These are phyloP conservation scores for Lasioglossum vierecki DNA, from an alignment of 2,888 invertebrate genomes.

Conservation along the genomic window DNA sequence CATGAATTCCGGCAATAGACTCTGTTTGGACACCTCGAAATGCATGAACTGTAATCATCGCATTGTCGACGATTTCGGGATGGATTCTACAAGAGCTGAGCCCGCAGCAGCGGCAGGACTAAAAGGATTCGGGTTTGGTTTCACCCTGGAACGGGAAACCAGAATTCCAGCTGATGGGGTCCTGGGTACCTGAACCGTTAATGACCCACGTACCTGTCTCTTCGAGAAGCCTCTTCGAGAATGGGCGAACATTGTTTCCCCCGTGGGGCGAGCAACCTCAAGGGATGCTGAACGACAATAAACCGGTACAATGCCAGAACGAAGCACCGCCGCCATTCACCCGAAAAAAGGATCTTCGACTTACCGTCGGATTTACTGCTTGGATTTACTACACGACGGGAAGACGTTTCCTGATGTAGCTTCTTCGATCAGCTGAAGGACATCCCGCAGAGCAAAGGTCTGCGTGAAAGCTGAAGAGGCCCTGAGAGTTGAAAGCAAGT, in stretches of 20 bases:
- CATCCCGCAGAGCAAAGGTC: slow-evolving; percentile 25
- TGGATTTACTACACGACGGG: slow-evolving; percentile 26
- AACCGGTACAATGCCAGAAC: slow-evolving; percentile 33
- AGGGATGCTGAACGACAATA: slow-evolving; percentile 44
- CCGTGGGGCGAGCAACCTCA: slow-evolving; percentile 10
- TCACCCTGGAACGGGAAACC: slow-evolving; percentile 5
- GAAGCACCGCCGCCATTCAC: slow-evolving; percentile 30
- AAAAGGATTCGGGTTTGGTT: slow-evolving; percentile 16
- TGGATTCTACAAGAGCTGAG: not conserved
- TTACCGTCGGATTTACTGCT: slow-evolving; percentile 50
- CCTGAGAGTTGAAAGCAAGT: not conserved
- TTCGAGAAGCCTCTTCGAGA: not conserved
- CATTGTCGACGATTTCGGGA: slow-evolving; percentile 20
- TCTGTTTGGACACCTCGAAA: slow-evolving; percentile 14
- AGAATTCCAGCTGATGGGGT: slow-evolving; percentile 6
- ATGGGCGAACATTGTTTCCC: slow-evolving; percentile 36
- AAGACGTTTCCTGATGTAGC: slow-evolving; percentile 14
- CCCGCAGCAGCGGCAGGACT: not conserved
- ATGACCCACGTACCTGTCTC: slow-evolving; percentile 37
- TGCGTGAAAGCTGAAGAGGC: slow-evolving; percentile 33
- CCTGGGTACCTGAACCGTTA: slow-evolving; percentile 50
- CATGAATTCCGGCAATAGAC: not conserved
- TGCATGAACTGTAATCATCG: slow-evolving; percentile 36
- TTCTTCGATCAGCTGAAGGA: slow-evolving; percentile 2
- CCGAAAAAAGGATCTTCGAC: slow-evolving; percentile 15